Evolutionary conservation across 2,888 invertebrate species (phyloP).

Genomic region (Macrophya alboannulata): DNA sequence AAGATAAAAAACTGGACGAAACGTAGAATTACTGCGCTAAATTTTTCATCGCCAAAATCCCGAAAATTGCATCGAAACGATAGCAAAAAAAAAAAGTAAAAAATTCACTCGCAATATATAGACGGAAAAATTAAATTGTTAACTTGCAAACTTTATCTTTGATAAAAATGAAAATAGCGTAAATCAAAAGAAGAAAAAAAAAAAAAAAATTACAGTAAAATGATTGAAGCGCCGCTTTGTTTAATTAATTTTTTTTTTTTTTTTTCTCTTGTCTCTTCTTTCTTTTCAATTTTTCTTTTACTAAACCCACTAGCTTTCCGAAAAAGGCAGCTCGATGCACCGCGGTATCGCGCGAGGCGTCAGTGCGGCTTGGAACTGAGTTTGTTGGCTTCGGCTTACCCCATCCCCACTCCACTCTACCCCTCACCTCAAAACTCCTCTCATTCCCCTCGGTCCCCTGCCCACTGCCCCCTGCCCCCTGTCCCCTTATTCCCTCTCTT

Average conservation of each 20-base stretch:
- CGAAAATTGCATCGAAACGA: too few species aligned
- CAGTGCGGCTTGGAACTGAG: slow-evolving; percentile 76
- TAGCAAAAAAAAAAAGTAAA: neutral
- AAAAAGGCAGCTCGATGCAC: slow-evolving; percentile 47
- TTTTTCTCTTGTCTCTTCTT: neutral
- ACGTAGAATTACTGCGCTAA: neutral
- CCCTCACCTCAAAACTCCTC: slow-evolving; percentile 54
- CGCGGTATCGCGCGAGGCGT: slow-evolving; percentile 71
- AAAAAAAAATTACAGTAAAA: neutral
- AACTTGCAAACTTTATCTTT: neutral
- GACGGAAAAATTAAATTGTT: neutral
- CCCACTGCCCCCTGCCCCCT: slow-evolving; percentile 53
- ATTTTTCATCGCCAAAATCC: neutral
- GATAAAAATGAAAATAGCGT: neutral
- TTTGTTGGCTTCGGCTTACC: slow-evolving; percentile 78
- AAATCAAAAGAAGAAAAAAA: neutral
- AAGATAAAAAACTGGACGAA: neutral
- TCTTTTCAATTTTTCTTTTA: slow-evolving; percentile 25
- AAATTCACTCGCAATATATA: neutral
- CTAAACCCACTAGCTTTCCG: slow-evolving; percentile 43
- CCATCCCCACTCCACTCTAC: slow-evolving; percentile 66
- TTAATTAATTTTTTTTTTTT: neutral
- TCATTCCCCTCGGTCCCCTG: slow-evolving; percentile 29
- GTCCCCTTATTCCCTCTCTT: slow-evolving; percentile 42
- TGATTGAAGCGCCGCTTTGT: too few species aligned